Evolutionary conservation across 2,888 invertebrate genomes (phyloP).

Genomic region (Liodrosophila aerea): DNA sequence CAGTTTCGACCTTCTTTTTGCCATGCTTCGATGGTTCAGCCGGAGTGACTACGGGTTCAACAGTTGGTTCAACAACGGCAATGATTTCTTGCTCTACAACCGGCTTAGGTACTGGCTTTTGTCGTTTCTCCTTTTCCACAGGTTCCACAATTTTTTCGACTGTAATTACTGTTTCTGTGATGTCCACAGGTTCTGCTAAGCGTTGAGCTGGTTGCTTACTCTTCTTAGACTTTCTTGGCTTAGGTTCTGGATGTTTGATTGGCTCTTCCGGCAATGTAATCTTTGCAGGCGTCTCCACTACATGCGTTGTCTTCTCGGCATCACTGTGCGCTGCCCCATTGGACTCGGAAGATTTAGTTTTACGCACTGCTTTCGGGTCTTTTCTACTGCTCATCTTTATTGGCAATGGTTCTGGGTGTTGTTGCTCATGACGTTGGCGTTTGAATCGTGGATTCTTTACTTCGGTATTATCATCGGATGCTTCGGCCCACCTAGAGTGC

Average conservation of each 20-base stretch:
- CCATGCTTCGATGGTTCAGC: slow-evolving; percentile 17
- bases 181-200: slow-evolving; percentile 3
- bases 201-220: slow-evolving; percentile 45
- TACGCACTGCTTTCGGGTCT: slow-evolving; percentile 41
- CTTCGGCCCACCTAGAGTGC: slow-evolving; percentile 51
- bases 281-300: slow-evolving; percentile 16
- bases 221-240: slow-evolving; percentile 58
- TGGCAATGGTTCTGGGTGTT: slow-evolving; percentile 63
- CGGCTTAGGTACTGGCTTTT: slow-evolving; percentile 8
- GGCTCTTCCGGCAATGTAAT: slow-evolving; percentile 31
- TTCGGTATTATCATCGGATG: slow-evolving; percentile 69
- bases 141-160: slow-evolving; percentile 11
- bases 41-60: not conserved
- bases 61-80: not conserved
- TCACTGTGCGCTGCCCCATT: slow-evolving; percentile 40
- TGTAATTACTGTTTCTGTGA: not conserved
- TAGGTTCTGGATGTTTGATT: slow-evolving; percentile 54
- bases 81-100: slow-evolving; percentile 13
- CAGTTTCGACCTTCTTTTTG: slow-evolving; percentile 29
- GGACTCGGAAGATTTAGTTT: slow-evolving; percentile 55
- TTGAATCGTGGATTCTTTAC: slow-evolving; percentile 40
- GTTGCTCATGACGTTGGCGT: slow-evolving; percentile 59
- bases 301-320: slow-evolving; percentile 44
- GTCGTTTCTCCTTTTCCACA: not conserved
- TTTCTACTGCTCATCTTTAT: slow-evolving; percentile 61